Conservation (phyloP, 2,888 invertebrate species). For the Myathropa florea region DNA sequence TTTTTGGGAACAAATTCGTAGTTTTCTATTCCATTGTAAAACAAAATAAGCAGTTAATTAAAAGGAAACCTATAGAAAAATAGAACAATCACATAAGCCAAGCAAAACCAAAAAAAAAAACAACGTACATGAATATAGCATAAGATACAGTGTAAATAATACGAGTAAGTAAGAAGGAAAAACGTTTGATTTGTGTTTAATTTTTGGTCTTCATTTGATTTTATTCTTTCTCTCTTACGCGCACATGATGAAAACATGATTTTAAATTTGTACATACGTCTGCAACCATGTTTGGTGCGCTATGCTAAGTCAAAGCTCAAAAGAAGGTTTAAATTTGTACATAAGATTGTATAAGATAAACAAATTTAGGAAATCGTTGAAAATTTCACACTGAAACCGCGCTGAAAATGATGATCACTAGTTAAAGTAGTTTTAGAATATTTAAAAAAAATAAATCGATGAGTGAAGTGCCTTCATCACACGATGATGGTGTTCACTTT, state of each 20-base stretch:
- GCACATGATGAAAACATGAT: constrained; percentile 22
- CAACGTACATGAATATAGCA: constrained; percentile 25
- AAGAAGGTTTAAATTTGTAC: constrained; percentile 43
- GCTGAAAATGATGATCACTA: not conserved
- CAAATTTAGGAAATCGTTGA: not conserved
- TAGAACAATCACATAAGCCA: constrained; percentile 5
- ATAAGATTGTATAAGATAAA: constrained; percentile 12
- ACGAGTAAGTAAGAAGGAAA: not conserved
- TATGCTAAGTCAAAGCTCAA: constrained; percentile 55
- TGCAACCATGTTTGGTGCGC: constrained; percentile 30
- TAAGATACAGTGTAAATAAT: not conserved
- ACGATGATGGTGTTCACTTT: not conserved
- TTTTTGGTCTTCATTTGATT: not conserved
- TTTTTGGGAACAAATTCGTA: constrained; percentile 74
- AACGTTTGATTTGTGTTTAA: not conserved
- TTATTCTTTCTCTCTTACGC: constrained; percentile 16
- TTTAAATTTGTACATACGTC: constrained; percentile 43
- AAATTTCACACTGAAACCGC: not conserved
- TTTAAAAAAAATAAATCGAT: not conserved
- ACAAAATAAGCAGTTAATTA: constrained; percentile 1
- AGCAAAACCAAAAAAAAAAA: constrained; percentile 3
- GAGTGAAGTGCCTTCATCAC: not conserved
- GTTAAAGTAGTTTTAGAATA: not conserved
- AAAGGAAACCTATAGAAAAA: not conserved
- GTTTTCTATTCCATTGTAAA: constrained; percentile 68